Percentiles rank a stretch among this genome's conserved stretches.
These are phyloP conservation scores for Oasisia sp. DNA, from an alignment of 2,888 invertebrate species.

Conservation along the genomic window DNA sequence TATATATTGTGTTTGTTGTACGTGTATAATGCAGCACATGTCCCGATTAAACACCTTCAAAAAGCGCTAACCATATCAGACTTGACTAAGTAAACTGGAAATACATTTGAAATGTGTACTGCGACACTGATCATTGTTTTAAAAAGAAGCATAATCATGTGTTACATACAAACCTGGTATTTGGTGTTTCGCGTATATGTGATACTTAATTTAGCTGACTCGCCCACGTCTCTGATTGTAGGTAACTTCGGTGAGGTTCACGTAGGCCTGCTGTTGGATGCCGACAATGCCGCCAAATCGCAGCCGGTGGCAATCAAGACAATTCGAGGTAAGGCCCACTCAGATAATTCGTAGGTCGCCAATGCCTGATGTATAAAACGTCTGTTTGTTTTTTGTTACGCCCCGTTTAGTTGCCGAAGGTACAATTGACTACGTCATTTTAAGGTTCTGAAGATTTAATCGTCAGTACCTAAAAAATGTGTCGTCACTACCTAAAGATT, in stretches of 20 bases:
- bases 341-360: too few relatives aligned
- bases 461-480: too few relatives aligned
- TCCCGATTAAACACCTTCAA: too few relatives aligned
- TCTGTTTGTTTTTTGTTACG: neutral
- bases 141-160: neutral
- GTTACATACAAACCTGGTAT: neutral
- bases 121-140: neutral
- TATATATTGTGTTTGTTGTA: too few relatives aligned
- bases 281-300: neutral
- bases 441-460: neutral
- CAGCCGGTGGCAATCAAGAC: slow-evolving; percentile 32
- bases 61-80: too few relatives aligned
- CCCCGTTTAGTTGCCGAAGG: neutral
- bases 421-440: too few relatives aligned
- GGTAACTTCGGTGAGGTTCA: slow-evolving; percentile 32
- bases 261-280: slow-evolving; percentile 25
- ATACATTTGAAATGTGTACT: neutral
- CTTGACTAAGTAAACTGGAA: too few relatives aligned
- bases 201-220: neutral
- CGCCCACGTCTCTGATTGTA: neutral
- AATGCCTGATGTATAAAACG: neutral
- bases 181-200: neutral
- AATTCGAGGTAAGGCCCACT: neutral
- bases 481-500: too few relatives aligned
- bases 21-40: too few relatives aligned